Conservation (phyloP, 2,888 invertebrate genomes). For the Carterocephalus palaemon region DNA sequence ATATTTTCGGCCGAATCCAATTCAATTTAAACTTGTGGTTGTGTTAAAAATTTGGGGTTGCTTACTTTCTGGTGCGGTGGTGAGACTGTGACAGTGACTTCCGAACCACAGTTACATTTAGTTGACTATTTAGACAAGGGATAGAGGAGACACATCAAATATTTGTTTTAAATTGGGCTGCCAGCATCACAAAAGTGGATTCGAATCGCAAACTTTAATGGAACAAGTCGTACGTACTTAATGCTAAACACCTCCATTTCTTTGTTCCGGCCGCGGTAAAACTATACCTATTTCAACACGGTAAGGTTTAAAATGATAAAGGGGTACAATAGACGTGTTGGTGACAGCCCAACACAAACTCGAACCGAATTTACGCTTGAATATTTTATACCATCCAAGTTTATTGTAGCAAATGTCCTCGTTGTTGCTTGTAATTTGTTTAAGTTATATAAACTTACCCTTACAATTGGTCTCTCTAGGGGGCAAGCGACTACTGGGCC, state of each 20-base stretch:
- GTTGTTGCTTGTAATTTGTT: slow-evolving; percentile 17
- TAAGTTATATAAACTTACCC: slow-evolving; percentile 1
- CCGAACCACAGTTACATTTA: no score
- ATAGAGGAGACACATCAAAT: slow-evolving; percentile 18
- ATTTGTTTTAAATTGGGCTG: slow-evolving; percentile 24
- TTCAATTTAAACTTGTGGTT: no score
- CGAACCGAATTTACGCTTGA: slow-evolving; percentile 21
- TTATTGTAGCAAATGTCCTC: slow-evolving; percentile 20
- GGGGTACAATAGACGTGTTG: slow-evolving; percentile 11
- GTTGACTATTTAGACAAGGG: slow-evolving; percentile 9
- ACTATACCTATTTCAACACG: slow-evolving; percentile 1
- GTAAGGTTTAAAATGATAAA: slow-evolving; percentile 10
- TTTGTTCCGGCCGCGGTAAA: slow-evolving; percentile 1
- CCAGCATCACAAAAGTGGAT: slow-evolving; percentile 19
- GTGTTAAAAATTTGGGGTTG: no score
- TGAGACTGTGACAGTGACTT: no score
- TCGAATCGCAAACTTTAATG: slow-evolving; percentile 25
- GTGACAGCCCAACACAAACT: slow-evolving; percentile 21
- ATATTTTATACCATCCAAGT: slow-evolving; percentile 21
- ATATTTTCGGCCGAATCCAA: no score
- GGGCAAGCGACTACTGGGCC: no score
- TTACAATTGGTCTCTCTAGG: not conserved
- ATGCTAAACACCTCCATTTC: slow-evolving; percentile 25
- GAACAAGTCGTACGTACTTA: slow-evolving; percentile 23
- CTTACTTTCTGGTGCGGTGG: no score